Evolutionary conservation across 2,113 vertebrate genomes (phyloP).

Genomic region (Tauraco erythrolophus): DNA sequence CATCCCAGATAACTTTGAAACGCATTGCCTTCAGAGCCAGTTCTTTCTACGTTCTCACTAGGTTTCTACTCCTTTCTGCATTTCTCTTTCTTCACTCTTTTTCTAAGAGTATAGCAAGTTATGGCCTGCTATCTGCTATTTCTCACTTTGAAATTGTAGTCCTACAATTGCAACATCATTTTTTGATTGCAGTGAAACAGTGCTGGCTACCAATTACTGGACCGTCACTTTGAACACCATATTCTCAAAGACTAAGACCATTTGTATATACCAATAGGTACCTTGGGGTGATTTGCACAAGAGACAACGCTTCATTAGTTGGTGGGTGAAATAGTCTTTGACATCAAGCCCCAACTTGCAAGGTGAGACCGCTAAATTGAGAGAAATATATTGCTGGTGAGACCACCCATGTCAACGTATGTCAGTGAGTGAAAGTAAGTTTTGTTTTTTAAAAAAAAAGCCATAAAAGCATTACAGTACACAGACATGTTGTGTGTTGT

Average conservation of each 20-base stretch:
- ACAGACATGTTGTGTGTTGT: neutral
- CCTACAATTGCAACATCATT: neutral
- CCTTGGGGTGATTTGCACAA: neutral
- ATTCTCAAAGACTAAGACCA: neutral
- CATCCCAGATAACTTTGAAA: neutral
- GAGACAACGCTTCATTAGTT: neutral
- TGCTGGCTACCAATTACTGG: neutral
- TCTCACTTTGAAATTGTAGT: neutral
- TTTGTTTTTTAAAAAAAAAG: neutral
- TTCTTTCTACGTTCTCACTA: neutral
- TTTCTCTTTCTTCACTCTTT: neutral
- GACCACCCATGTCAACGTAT: rapidly evolving
- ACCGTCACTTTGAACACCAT: neutral
- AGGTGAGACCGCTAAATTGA: neutral
- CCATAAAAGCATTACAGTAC: neutral
- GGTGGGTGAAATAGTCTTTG: neutral
- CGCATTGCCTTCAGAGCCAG: neutral
- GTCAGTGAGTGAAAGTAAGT: neutral
- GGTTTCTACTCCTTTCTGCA: neutral
- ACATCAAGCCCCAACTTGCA: neutral
- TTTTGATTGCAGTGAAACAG: neutral
- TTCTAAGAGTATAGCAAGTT: neutral
- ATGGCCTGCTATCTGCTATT: neutral
- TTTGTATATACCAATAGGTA: neutral
- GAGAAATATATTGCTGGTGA: neutral